A percentile compares a stretch with the other conserved stretches of the same genome.
Conservation (phyloP, 23 tunicate genomes). For the Diplosoma virens region DNA sequence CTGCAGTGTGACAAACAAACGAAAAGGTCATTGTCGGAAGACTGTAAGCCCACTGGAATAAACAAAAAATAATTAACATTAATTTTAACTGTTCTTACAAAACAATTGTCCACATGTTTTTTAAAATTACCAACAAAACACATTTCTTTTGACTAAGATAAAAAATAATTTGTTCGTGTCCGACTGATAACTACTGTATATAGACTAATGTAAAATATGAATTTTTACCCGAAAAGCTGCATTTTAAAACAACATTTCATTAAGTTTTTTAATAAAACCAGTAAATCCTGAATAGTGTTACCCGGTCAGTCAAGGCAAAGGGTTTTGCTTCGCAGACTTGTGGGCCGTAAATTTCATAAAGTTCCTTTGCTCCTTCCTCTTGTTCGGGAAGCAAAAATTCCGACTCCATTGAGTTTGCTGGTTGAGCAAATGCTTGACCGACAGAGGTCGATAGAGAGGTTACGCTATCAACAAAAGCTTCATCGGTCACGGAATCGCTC, state of each 20-base stretch:
- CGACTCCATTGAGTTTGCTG: slow-evolving; percentile 13
- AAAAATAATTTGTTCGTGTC: too few species aligned
- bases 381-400: slow-evolving; percentile 5
- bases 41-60: slow-evolving; percentile 93
- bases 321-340: slow-evolving; percentile 72
- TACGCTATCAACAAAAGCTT: neutral
- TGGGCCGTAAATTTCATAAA: slow-evolving; percentile 64
- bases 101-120: neutral
- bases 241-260: too few species aligned
- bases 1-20: slow-evolving; percentile 99
- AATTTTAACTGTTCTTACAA: neutral
- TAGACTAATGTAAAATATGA: too few species aligned
- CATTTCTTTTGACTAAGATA: too few species aligned
- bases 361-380: slow-evolving; percentile 32
- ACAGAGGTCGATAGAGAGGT: slow-evolving; percentile 27
- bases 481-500: too few species aligned
- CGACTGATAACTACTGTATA: too few species aligned
- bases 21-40: slow-evolving; percentile 99
- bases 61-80: neutral
- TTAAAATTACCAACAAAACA: too few species aligned
- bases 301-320: slow-evolving; percentile 57
- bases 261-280: too few species aligned
- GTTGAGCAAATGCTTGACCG: slow-evolving; percentile 17
- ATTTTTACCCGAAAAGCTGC: too few species aligned
- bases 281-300: too few species aligned